Percentiles rank a stretch among this genome's conserved stretches.
Conservation (phyloP, 1,140 invertebrate species). For the Pseudomyrmex concolor region DNA sequence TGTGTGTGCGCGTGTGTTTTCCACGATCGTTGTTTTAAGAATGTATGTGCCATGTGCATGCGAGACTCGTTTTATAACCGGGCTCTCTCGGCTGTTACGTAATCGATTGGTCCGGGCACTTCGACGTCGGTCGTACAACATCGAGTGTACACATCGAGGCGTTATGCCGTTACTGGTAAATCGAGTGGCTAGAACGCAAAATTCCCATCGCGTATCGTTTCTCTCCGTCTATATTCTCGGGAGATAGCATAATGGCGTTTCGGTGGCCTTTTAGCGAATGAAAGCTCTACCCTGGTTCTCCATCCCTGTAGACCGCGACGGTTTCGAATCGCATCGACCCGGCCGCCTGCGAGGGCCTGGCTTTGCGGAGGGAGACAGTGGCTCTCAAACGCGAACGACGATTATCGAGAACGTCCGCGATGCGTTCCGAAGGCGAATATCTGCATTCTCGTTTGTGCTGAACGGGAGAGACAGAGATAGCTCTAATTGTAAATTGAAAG, state of each 20-base stretch:
- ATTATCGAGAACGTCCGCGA: not conserved
- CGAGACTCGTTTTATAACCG: not conserved
- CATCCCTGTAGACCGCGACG: constrained; percentile 16
- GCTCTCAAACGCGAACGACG: constrained; percentile 32
- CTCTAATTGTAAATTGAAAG: no score
- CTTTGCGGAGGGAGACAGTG: constrained; percentile 21
- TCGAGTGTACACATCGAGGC: constrained; percentile 35
- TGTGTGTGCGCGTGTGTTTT: no score
- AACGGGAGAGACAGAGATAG: no score
- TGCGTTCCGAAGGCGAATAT: not conserved
- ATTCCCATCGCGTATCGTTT: constrained; percentile 37
- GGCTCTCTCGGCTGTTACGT: constrained; percentile 14
- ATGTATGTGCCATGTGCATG: not conserved
- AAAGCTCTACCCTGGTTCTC: constrained; percentile 34
- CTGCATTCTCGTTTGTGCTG: no score
- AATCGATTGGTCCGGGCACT: constrained; percentile 35
- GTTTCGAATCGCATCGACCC: constrained; percentile 45
- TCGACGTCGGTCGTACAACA: constrained; percentile 16
- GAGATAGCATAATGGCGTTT: constrained; percentile 59
- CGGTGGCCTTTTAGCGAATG: constrained; percentile 60
- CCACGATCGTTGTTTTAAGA: not conserved
- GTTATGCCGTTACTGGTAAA: constrained; percentile 57
- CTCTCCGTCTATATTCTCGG: constrained; percentile 8
- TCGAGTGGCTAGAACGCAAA: constrained; percentile 62
- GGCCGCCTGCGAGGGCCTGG: not conserved